Evolutionary conservation across 23 tunicate genomes (phyloP), one percentile per base, ranked within the genome.

Genomic region (Ascidia mentula): DNA sequence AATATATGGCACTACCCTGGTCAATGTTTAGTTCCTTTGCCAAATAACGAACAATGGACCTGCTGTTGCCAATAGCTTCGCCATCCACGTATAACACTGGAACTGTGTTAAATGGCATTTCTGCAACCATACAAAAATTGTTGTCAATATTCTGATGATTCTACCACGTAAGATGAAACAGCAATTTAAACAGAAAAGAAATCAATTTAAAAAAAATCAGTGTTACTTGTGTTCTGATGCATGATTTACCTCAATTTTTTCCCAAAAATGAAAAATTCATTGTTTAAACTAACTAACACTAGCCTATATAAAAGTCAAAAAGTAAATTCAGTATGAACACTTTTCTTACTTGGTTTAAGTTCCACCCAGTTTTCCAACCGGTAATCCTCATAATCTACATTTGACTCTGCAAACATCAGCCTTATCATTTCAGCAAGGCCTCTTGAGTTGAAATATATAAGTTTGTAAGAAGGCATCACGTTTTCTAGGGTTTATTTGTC

Each of bases 1-100:
- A 53, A 26, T 53, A 26, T 5, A 53, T 20, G 24, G 65, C 12
- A 1, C 28, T 53, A 20, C 65, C 65, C 24, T 53, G 22, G 13
- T 53, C 24, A 53, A 53, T 53, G 1, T 28, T 28, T 20, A 53
- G 24, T 28, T 53, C 65, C 24, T 9, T 53, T 3, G 65, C 22
- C 4, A 53, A 28, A 53, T 53, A 53, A 9, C 65, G 65, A 26
- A 53, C 24, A 28, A 53, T 53, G 24, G 65, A 26, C 65, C 65
- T 6, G 13, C 65, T 53, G 13, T 53, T 53, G 12, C 65, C 65
- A 9, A 53, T 26, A 20, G 65, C 65, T 53, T 5, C 12, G 4
- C 65, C 65, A 53, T 53, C 65, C 22, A 53, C 13, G 13, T 53
- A 53, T 53, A 53, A 53, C 65, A 53, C 65, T 53, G 65, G 65